A percentile compares a stretch with the other conserved stretches of the same genome.
Conservation (phyloP, 2,888 invertebrate species). For the Cryptocheilus praepositus region DNA sequence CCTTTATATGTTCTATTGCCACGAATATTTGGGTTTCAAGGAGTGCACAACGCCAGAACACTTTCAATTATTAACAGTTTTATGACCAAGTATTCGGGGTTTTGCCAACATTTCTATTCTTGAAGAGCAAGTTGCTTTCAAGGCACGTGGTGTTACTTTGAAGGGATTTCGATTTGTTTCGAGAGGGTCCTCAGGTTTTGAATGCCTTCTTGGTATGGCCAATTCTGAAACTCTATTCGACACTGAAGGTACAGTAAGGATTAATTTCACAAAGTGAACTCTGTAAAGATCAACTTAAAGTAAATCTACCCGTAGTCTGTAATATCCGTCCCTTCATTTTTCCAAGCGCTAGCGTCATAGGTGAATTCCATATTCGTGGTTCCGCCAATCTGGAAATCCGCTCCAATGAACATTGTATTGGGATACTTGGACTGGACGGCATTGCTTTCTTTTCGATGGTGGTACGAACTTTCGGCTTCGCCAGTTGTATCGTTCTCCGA, state of each 20-base stretch:
- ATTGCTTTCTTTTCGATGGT: too few relatives aligned
- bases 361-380: too few relatives aligned
- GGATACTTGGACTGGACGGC: too few relatives aligned
- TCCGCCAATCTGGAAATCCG: too few relatives aligned
- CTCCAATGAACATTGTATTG: too few relatives aligned
- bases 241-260: slow-evolving; percentile 27
- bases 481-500: background rate
- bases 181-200: slow-evolving; percentile 62
- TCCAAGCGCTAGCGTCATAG: too few relatives aligned
- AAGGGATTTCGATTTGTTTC: slow-evolving; percentile 76
- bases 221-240: slow-evolving; percentile 55
- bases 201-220: slow-evolving; percentile 63
- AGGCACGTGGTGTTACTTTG: slow-evolving; percentile 74
- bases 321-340: background rate
- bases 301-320: slow-evolving; percentile 29
- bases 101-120: slow-evolving; percentile 76
- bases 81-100: slow-evolving; percentile 54
- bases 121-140: slow-evolving; percentile 75
- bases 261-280: background rate
- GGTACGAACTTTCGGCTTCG: background rate
- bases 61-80: too few relatives aligned
- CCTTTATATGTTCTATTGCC: too few relatives aligned
- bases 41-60: too few relatives aligned
- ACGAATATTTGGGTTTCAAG: too few relatives aligned
- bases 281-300: background rate